Conservation (phyloP, 2,113 vertebrate genomes). For the Camelus dromedarius region DNA sequence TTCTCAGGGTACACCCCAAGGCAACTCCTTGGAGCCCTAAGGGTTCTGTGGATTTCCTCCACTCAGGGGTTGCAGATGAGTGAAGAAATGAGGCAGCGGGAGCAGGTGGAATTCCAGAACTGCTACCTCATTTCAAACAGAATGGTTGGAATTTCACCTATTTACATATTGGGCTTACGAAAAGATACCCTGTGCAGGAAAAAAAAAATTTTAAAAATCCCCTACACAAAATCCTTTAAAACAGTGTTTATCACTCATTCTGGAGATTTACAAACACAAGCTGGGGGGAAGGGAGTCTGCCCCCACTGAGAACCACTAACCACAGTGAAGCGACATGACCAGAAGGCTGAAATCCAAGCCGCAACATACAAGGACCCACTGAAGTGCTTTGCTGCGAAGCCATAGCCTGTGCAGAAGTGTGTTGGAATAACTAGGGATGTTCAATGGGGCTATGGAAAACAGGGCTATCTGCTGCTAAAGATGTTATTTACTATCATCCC, state of each 20-base stretch:
- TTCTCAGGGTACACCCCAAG: not conserved
- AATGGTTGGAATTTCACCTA: not conserved
- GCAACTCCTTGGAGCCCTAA: not conserved
- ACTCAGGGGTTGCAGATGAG: not conserved
- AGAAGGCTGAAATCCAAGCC: not conserved
- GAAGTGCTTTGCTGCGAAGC: not conserved
- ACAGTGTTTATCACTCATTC: not conserved
- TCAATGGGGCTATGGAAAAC: not conserved
- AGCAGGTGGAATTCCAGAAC: not conserved
- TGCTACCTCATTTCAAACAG: not conserved
- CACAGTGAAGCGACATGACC: not conserved
- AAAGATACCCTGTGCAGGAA: not conserved
- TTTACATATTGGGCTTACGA: not conserved
- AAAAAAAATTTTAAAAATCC: not conserved
- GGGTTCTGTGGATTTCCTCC: not conserved
- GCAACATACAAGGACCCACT: not conserved
- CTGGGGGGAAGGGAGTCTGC: not conserved
- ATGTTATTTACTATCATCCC: not conserved
- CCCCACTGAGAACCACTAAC: not conserved
- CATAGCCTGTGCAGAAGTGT: not conserved
- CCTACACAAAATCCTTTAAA: constrained; percentile 15
- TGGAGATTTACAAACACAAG: not conserved
- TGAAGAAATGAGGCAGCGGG: not conserved
- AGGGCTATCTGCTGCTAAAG: not conserved
- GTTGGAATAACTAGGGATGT: no score